phyloP scores from a whole-genome alignment of 2,888 invertebrate genomes.

The Clistopyga incitator region DNA sequence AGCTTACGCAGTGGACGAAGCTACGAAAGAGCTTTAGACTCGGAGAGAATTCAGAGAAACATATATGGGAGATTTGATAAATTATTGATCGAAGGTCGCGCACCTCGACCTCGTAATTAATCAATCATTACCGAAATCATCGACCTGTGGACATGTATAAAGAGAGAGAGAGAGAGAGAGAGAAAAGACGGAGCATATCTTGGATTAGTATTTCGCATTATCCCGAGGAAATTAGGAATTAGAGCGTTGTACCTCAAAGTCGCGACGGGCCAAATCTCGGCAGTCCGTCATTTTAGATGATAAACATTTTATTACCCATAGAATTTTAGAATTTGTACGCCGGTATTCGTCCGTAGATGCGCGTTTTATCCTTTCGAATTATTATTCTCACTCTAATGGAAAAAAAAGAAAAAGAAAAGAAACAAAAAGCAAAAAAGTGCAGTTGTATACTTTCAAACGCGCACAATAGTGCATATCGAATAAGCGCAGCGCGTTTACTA shows the following conservation, averaged over 20 bases:
- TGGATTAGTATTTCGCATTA: slow-evolving; percentile 50
- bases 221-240: slow-evolving; percentile 32
- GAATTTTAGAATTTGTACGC: slow-evolving; percentile 64
- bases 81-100: neutral
- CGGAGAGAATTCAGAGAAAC: slow-evolving; percentile 1
- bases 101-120: too few relatives aligned
- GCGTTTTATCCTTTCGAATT: slow-evolving; percentile 61
- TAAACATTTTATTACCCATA: slow-evolving; percentile 56
- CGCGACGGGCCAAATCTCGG: slow-evolving; percentile 40
- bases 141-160: slow-evolving; percentile 2
- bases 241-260: slow-evolving; percentile 29
- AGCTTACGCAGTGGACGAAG: slow-evolving; percentile 44
- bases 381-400: slow-evolving; percentile 65
- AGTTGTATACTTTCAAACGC: slow-evolving; percentile 68
- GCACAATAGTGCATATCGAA: slow-evolving; percentile 75
- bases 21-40: slow-evolving; percentile 30
- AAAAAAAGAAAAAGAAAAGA: slow-evolving; percentile 42
- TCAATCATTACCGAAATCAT: too few relatives aligned
- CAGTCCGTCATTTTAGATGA: slow-evolving; percentile 51
- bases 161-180: neutral
- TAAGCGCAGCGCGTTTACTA: slow-evolving; percentile 49
- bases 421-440: too few relatives aligned
- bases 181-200: slow-evolving; percentile 36
- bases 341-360: slow-evolving; percentile 52
- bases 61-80: slow-evolving; percentile 8